These are phyloP conservation scores for Bungarus multicinctus DNA, from an alignment of 2,113 vertebrate genomes.

Conservation along the genomic window DNA sequence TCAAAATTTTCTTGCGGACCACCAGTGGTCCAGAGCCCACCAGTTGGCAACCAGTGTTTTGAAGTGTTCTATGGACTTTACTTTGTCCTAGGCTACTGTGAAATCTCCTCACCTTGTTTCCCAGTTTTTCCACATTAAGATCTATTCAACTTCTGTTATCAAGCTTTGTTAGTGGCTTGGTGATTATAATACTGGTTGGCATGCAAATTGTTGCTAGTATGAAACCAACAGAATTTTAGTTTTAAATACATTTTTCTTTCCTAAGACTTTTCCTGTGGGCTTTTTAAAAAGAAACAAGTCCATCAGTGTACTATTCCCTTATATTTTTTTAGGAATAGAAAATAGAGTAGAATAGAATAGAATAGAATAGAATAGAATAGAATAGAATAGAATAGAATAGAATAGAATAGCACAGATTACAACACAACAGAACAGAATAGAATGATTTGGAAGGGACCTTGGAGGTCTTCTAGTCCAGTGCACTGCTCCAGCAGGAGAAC, in stretches of 20 bases:
- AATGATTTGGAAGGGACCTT: too few species aligned
- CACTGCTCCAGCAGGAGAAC: too few species aligned
- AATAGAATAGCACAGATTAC: too few species aligned
- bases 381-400: too few species aligned
- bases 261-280: neutral
- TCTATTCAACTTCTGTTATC: neutral
- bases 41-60: neutral
- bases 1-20: too few species aligned
- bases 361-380: fast-evolving
- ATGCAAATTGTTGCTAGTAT: neutral
- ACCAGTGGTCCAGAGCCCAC: too few species aligned
- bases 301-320: neutral
- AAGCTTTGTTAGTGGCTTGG: neutral
- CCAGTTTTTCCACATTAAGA: neutral
- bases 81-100: neutral
- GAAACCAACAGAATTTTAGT: neutral
- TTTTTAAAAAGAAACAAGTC: neutral
- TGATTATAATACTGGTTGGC: neutral
- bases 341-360: too few species aligned
- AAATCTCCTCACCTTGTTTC: neutral
- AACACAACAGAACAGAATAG: too few species aligned
- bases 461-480: too few species aligned
- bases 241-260: neutral
- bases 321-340: neutral
- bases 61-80: neutral